Base-by-base conservation (phyloP, 92 coral and sea anemone species). In the Diadumene lineata region DNA sequence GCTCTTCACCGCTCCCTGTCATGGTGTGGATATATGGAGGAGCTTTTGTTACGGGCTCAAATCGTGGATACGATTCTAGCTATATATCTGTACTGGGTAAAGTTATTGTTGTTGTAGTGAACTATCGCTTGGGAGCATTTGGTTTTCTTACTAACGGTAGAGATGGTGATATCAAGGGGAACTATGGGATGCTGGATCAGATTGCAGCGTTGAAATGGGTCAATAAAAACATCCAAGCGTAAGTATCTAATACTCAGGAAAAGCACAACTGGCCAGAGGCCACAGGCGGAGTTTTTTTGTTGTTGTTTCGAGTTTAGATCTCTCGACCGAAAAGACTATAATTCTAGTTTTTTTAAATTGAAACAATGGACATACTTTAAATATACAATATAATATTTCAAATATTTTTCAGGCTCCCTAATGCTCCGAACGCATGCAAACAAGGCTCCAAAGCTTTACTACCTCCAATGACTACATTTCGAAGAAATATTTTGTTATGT, bases 171-270 rank as follows among this genome's bases (percentile, higher is more conserved):
- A 50, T 68, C 11, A 68, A 43, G 25, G 72, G 72, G 31, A 68
- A 68, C 57, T 68, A 68, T 68, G 72, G 72, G 2, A 68, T 68
- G 72, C 32, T 68, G 24, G 72, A 68, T 24, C 72, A 68, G 57
- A 32, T 68, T 2, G 28, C 38, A 43, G 72, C 72, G 3, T 50
- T 68, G 30, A 70, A 43, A 43, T 68, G 72, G 72, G 72, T 68
- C 56, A 23, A 68, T 56, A 19, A 28, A 43, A 68, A 68, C 55
- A 68, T 68, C 31, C 27, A 22, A 38, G 56, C 27, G 72, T 68
- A 53, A 15, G 48, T 38, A 6, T 6, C 48, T 38, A n/a, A n/a
- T n/a, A 38, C 48, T 4, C 48, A 38, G 13, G 6, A 38, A 4
- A 6, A 38, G 13, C 13, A n/a, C n/a, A n/a, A n/a, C n/a, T n/a